Base-by-base conservation (phyloP, 1,140 invertebrate species). In the Globodera rostochiensis region DNA sequence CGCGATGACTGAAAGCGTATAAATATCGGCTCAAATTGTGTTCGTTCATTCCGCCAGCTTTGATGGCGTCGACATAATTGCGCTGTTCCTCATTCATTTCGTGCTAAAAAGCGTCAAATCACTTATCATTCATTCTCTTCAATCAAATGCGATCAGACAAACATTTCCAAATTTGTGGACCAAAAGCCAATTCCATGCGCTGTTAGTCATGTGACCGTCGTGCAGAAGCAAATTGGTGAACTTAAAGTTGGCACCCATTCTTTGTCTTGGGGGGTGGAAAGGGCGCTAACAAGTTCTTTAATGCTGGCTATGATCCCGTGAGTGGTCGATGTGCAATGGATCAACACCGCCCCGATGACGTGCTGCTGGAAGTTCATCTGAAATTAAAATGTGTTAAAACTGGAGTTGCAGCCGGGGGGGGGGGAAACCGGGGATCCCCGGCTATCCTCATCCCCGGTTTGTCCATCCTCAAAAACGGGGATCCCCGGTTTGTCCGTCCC, bases 281-380 rank as follows among this genome's bases (percentile, higher is more conserved):
- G 57, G 57, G 57, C 19, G 19, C 2, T 19, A 11, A 71, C 69
- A 36, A 95, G 93, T 85, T 94, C 94, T 87, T 94, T 94, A 89
- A 96, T 94, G 84, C 94, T 94, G 88, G 96, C 95, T 89, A 95
- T 93, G 57, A 96, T 94, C 13, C 94, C 94, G 57, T 69, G 69
- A 11, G 94, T 94, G 71, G 94, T 95, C 45, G 93, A 94, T 0
- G 95, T 96, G 88, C 94, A 95, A 91, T 96, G 95, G 85, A 96
- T 94, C 74, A 96, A 92, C 82, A 90, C 87, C 25, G 91, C 86
- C 6, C 94, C 95, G 36, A 95, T 90, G 21, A 93, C 69, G 36
- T 25, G 46, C 11, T 71, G 25, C 21, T 25, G 69, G 69, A 71
- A 71, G 69, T 45, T 47, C 69, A 71, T 71, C 69, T 71, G 25